Percentiles rank a stretch among this genome's conserved stretches.
phyloP scores from a whole-genome alignment of 2,888 invertebrate genomes.

The Caenorhabditis becei region DNA sequence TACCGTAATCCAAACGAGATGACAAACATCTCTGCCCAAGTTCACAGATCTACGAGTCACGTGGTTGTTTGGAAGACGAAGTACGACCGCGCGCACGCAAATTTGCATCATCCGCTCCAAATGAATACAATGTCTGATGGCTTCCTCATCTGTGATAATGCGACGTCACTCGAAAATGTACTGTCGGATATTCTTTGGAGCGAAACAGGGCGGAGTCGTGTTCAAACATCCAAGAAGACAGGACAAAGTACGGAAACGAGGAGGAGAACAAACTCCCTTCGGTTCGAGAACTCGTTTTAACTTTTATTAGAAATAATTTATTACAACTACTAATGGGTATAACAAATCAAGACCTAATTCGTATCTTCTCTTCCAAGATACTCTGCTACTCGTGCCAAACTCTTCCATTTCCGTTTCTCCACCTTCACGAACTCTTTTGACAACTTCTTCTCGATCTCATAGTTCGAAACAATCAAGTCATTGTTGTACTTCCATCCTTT shows the following conservation, averaged over 20 bases:
- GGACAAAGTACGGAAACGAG: neutral
- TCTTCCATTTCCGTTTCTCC: neutral
- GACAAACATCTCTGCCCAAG: constrained; percentile 17
- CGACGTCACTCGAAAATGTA: constrained; percentile 4
- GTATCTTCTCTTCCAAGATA: neutral
- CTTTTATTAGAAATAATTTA: too few species aligned
- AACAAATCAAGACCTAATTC: too few species aligned
- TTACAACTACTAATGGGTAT: neutral
- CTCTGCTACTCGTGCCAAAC: neutral
- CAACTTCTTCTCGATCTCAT: neutral
- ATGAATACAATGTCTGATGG: neutral
- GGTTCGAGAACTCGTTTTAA: too few species aligned
- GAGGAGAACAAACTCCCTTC: constrained; percentile 3
- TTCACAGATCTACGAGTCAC: constrained; percentile 27
- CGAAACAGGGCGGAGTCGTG: neutral
- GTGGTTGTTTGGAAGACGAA: constrained; percentile 12
- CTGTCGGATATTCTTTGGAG: constrained; percentile 4
- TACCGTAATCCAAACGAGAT: constrained; percentile 13
- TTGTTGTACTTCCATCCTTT: neutral
- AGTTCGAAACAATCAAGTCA: neutral
- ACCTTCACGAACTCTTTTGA: neutral
- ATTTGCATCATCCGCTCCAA: constrained; percentile 23
- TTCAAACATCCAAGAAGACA: neutral
- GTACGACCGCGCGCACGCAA: constrained; percentile 14
- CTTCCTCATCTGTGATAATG: constrained; percentile 21